Percentiles rank a stretch among this genome's conserved stretches.
phyloP scores from a whole-genome alignment of 2,113 vertebrate genomes.

The Zapus hudsonius region DNA sequence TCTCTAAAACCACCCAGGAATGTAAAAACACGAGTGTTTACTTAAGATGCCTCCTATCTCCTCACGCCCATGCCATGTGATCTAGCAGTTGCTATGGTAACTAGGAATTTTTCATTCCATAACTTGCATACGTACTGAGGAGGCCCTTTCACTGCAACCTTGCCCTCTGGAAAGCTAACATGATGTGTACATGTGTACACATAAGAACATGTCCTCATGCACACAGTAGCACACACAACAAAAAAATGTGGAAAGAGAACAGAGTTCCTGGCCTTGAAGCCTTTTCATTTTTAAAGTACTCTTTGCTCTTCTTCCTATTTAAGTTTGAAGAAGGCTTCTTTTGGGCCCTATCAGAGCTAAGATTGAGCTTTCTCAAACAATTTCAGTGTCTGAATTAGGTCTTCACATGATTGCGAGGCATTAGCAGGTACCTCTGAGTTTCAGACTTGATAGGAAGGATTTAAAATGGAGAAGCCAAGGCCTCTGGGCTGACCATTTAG shows the following conservation, averaged over 20 bases:
- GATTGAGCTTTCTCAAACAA: constrained; percentile 18
- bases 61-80: constrained; percentile 72
- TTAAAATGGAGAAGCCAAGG: constrained; percentile 52
- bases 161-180: constrained; percentile 67
- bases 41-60: constrained; percentile 75
- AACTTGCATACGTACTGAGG: constrained; percentile 78
- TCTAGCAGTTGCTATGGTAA: constrained; percentile 80
- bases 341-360: background rate
- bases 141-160: constrained; percentile 72
- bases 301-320: background rate
- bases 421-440: constrained; percentile 67
- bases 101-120: constrained; percentile 79
- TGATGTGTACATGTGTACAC: rapidly evolving
- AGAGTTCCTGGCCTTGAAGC: background rate
- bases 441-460: constrained; percentile 50
- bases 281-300: constrained; percentile 3
- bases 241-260: background rate
- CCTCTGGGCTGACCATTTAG: background rate
- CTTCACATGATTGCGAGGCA: constrained; percentile 46
- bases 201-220: background rate
- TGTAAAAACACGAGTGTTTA: constrained; percentile 78
- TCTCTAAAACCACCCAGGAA: constrained; percentile 53
- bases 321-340: constrained; percentile 33
- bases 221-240: background rate
- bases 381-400: constrained; percentile 42